Evolutionary conservation across 2,888 invertebrate genomes (phyloP), one percentile per base, ranked within the genome.

Genomic region (Flabesymbios commensalis): DNA sequence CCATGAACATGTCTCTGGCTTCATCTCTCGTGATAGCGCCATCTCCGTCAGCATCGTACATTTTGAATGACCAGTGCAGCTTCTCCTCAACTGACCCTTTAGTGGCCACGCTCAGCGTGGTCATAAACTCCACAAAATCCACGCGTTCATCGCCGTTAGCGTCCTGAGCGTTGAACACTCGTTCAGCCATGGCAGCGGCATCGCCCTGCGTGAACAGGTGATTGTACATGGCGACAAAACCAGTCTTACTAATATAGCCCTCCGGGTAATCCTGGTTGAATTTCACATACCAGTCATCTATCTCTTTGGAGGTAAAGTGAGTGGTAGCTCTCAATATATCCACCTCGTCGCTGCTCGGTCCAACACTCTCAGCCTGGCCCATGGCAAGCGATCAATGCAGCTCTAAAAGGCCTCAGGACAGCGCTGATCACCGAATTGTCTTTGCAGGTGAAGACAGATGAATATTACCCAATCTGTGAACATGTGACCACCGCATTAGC

Each of bases 121-220:
- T 45, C 39, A 64, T 58, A 47, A 64, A 64, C 45, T 64, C 64
- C 3, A 55, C 43, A 45, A 64, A 64, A 52, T 64, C 64, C 14
- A 64, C 54, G 31, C 31, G 43, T n/a, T 61, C 64, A 31, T 62
- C 62, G 32, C 57, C 57, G 49, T 64, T 61, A 5, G 28, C 28
- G 42, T 64, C 64, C 45, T 64, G 61, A 10, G 57, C 57, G 51
- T 39, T 26, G 39, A 61, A 49, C 14, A 49, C 31, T 28, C 14
- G 10, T 49, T 22, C 31, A 32, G 49, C 49, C 14, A 49, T 29
- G 10, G 28, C 22, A 14, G 28, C 48, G 7, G 28, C 52, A 24
- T 33, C 39, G 33, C 60, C 62, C 10, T 39, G 39, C 2, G 33
- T 31, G 26, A 62, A 62, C 58, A 62, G 32, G 36, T 45, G 39